These are phyloP conservation scores for Bacillus rossius DNA, from an alignment of 1,140 invertebrate genomes.

Conservation along the genomic window DNA sequence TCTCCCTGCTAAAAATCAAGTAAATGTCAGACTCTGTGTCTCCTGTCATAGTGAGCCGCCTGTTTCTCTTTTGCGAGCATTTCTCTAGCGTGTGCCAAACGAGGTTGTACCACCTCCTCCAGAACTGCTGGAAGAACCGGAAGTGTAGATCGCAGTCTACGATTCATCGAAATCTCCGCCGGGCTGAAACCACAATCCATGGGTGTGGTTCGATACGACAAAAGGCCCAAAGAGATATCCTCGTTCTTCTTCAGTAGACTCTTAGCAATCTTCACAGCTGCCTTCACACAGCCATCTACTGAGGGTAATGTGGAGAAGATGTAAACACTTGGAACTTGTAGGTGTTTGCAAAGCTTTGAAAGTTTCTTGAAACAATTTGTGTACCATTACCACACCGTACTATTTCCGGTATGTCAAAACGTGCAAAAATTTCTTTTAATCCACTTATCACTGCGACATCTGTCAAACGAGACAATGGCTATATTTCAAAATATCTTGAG, in stretches of 20 bases:
- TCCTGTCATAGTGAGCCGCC: too few relatives aligned
- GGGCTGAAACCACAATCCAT: constrained; percentile 28
- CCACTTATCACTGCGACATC: constrained; percentile 18
- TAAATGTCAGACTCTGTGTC: too few relatives aligned
- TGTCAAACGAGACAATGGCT: constrained; percentile 15
- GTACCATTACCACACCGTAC: constrained; percentile 8
- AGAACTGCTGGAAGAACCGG: constrained; percentile 18
- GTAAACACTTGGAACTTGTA: constrained; percentile 26
- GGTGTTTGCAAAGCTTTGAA: constrained; percentile 20
- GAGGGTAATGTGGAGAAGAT: constrained; percentile 20
- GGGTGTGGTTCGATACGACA: constrained; percentile 29
- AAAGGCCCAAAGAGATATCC: constrained; percentile 22
- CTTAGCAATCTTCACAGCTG: constrained; percentile 25
- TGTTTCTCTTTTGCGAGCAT: too few relatives aligned
- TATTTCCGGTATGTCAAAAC: constrained; percentile 24
- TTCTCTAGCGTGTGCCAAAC: too few relatives aligned
- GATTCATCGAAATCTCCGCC: constrained; percentile 22
- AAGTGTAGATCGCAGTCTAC: constrained; percentile 21
- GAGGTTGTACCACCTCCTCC: background rate
- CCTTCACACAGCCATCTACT: background rate
- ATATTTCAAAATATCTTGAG: constrained; percentile 27
- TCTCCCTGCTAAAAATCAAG: too few relatives aligned
- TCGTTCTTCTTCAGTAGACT: constrained; percentile 23
- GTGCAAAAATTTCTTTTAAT: constrained; percentile 23
- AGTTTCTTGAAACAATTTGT: constrained; percentile 20